Base-by-base conservation (phyloP, 1,140 invertebrate genomes). In the Cyclargus thomasi region DNA sequence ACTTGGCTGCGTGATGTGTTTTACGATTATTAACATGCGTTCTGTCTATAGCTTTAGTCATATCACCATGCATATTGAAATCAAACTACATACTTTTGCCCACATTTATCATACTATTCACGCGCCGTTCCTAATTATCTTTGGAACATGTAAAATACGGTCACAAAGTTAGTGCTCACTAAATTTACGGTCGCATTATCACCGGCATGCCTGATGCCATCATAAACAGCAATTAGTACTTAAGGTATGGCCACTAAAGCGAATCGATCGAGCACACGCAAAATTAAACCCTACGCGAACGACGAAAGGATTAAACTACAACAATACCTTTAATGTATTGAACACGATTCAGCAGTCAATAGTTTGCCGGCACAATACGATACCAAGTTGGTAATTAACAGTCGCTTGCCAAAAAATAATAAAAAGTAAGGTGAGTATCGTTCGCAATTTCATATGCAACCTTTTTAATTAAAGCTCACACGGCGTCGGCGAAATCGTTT, bases 221-320 rank as follows among this genome's bases (percentile, higher is more conserved):
- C 66, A 69, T 72, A 73, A 73, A 73, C 67, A 70, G 67, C 70
- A 73, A 73, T 73, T 70, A 71, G 68, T 65, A 59, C 72, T 69
- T 70, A 70, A 69, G 55, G 62, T 65, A 65, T 53, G 39, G 23
- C 39, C 64, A 62, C 57, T 59, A 62, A 69, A 65, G 53, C 63
- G 2, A 53, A 16, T 62, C 16, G 62, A 36, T 35, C 14, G 36
- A 3, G 18, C 22, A n/a, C 68, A 63, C 62, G 62, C 53, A 23
- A 67, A 36, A 23, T 22, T 69, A 16, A 65, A 35, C 59, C 57
- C 59, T 69, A 47, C 65, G 1, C 5, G 8, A 21, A 62, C 20
- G 2, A 17, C 4, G 3, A 57, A 35, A 62, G 36, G 55, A 16
- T 59, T 59, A 20, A 59, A 20, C 2, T 59, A 59, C 17, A 20